Conservation (phyloP, 2,888 invertebrate species). For the Habrosyne pyritoides region DNA sequence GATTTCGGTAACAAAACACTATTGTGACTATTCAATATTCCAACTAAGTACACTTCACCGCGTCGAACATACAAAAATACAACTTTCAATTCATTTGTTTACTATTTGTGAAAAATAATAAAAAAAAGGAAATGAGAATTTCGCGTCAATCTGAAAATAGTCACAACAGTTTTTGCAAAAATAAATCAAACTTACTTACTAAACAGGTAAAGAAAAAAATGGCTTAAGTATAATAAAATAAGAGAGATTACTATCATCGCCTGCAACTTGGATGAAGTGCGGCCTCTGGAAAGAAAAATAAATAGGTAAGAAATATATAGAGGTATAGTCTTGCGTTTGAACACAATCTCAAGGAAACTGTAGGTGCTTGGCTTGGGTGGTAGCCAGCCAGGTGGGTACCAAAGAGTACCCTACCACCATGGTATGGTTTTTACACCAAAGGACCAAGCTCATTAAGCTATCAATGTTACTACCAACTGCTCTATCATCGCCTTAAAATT, state of each 20-base stretch:
- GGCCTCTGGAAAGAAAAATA: conserved; percentile 40
- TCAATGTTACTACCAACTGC: no score
- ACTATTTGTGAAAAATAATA: neutral
- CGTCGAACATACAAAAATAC: conserved; percentile 15
- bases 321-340: no score
- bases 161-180: conserved; percentile 49
- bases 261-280: conserved; percentile 18
- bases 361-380: no score
- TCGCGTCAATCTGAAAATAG: conserved; percentile 32
- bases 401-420: no score
- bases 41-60: conserved; percentile 15
- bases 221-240: conserved; percentile 55
- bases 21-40: conserved; percentile 46
- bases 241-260: conserved; percentile 59
- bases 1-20: conserved; percentile 30
- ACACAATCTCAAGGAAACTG: no score
- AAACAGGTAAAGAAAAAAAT: conserved; percentile 64
- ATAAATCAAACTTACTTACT: conserved; percentile 47
- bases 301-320: conserved; percentile 15
- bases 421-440: no score
- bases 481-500: no score
- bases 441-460: no score
- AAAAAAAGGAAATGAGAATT: neutral
- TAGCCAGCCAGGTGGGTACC: no score
- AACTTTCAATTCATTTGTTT: neutral